Base-by-base conservation (phyloP, 2,888 invertebrate species). In the Parnassius orleans region DNA sequence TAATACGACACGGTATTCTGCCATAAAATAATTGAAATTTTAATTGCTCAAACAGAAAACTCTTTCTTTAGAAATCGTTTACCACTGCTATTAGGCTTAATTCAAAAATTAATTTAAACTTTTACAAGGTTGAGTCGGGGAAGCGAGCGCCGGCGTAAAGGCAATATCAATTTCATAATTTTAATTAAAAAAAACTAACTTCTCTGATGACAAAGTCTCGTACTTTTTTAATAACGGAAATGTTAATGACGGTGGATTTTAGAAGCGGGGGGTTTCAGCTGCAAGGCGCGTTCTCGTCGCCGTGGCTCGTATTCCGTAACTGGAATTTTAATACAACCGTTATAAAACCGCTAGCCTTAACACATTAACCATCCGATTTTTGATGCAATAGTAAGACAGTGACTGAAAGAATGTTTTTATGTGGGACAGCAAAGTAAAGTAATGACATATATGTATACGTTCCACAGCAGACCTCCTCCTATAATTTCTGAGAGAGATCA, bases 161-260 rank as follows among this genome's bases (percentile, higher is more conserved):
- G 90, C 89, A 89, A 90, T 92, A 92, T 92, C 91, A 91, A 92
- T 90, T 90, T 91, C 89, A 91, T 91, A 90, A 91, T 92, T 92
- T 92, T 92, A 91, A 92, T 92, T 92, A 87, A 92, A 92, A 86
- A 92, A 90, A 91, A 90, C 88, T 89, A 86, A 89, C 84, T 88
- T 86, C 83, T 80, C 84, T 87, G 89, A 89, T 90, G 91, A 90
- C 89, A 90, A 89, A 89, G 88, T 86, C 86, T 77, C 85, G 81
- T 87, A 91, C 89, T 91, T 92, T 92, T 92, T 92, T 92, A 92
- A 92, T 91, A 92, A 90, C 86, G 86, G 84, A 84, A 89, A 88
- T 86, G 86, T 88, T 90, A 86, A 84, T 84, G 84, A 81, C 74
- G 77, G 74, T 67, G 75, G 77, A 72, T 75, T 75, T 77, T 71